Evolutionary conservation across 2,888 invertebrate genomes (phyloP).

Genomic region (Stratiomys singularior): DNA sequence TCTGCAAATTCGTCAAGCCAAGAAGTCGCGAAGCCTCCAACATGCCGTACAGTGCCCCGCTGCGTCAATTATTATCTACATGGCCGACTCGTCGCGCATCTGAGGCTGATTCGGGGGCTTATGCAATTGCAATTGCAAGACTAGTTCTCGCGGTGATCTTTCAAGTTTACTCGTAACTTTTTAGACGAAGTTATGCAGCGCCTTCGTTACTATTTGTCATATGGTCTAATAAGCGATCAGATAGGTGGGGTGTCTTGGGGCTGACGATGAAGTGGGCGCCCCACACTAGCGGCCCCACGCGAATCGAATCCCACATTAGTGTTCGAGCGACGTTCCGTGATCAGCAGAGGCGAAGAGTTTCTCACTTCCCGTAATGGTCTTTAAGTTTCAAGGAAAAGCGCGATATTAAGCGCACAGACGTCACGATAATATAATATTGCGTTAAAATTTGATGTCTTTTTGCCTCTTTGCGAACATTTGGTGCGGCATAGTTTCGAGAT

Average conservation of each 20-base stretch:
- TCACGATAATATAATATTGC: background rate
- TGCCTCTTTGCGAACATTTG: conserved; percentile 15
- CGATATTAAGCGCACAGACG: background rate
- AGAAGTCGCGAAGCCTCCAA: conserved; percentile 32
- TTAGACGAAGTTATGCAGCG: background rate
- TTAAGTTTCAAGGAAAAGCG: background rate
- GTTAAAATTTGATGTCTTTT: background rate
- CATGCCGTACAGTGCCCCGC: background rate
- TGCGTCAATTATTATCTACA: conserved; percentile 21
- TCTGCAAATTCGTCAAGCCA: background rate
- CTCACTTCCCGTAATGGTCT: background rate
- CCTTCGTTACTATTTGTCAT: background rate
- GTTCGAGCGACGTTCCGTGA: background rate
- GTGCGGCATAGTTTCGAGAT: conserved; percentile 21
- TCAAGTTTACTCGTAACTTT: background rate
- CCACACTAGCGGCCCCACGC: conserved; percentile 7
- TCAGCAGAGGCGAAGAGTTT: background rate
- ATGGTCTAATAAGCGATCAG: background rate
- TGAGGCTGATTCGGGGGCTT: conserved; percentile 13
- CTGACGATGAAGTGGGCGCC: conserved; percentile 22
- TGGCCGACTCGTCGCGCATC: background rate
- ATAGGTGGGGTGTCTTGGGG: background rate
- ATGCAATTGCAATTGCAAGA: conserved; percentile 2
- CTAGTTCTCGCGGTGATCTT: background rate
- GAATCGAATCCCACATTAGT: conserved; percentile 10